phyloP scores from a whole-genome alignment of 1,140 invertebrate genomes.

The Lordiphosa mommai region DNA sequence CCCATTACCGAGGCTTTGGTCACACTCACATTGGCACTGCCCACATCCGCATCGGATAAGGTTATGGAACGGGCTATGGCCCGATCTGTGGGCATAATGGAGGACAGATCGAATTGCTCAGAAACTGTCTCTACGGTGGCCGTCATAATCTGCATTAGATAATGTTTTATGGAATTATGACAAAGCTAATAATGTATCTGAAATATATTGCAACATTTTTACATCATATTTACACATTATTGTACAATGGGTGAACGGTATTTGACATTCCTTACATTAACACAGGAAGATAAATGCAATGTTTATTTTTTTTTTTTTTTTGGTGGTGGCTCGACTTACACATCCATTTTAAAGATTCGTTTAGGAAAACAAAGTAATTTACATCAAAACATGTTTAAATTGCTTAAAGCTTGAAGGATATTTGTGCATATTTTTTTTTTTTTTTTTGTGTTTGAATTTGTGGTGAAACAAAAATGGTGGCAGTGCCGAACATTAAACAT shows the following conservation, averaged over 20 bases:
- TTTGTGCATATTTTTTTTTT: slow-evolving; percentile 44
- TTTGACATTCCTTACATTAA: slow-evolving; percentile 61
- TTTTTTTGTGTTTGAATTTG: slow-evolving; percentile 7
- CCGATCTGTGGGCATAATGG: slow-evolving; percentile 90
- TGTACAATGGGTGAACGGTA: slow-evolving; percentile 40
- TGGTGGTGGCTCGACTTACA: slow-evolving; percentile 45
- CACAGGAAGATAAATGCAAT: slow-evolving; percentile 60
- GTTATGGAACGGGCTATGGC: slow-evolving; percentile 92
- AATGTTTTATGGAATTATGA: slow-evolving; percentile 22
- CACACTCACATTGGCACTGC: slow-evolving; percentile 74
- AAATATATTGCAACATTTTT: slow-evolving; percentile 14
- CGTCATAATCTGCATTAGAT: slow-evolving; percentile 89
- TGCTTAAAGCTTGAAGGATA: slow-evolving; percentile 40
- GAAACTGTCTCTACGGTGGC: slow-evolving; percentile 95
- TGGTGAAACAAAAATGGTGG: slow-evolving; percentile 23
- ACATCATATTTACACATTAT: slow-evolving; percentile 43
- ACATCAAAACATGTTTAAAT: slow-evolving; percentile 38
- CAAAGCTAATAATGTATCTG: neutral
- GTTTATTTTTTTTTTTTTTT: slow-evolving; percentile 23
- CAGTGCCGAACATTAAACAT: slow-evolving; percentile 65
- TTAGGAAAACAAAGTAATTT: slow-evolving; percentile 29
- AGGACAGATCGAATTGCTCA: slow-evolving; percentile 90
- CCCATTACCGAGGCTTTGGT: slow-evolving; percentile 80
- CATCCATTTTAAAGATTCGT: slow-evolving; percentile 27
- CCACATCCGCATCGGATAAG: slow-evolving; percentile 93